Evolutionary conservation across 2,797 vertebrate species (phyloP).

Genomic region (Hippocampus kuda): DNA sequence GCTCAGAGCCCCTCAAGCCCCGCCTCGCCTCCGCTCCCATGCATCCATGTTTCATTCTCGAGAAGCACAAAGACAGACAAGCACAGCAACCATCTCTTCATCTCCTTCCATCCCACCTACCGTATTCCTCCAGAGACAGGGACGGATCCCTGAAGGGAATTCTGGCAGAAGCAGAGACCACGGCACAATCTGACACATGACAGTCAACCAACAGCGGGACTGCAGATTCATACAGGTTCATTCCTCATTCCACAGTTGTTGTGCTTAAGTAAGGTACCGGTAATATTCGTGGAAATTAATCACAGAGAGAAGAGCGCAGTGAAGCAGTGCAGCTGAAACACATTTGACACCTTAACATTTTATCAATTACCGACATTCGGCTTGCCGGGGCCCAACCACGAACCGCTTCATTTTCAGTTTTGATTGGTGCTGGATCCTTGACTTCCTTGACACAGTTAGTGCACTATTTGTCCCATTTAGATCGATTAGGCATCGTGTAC

Average conservation of each 20-base stretch:
- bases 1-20: slow-evolving; percentile 33
- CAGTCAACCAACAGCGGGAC: background rate
- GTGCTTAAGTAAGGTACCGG: slow-evolving; percentile 10
- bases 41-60: slow-evolving; percentile 46
- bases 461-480: no score
- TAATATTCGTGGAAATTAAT: slow-evolving; percentile 20
- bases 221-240: background rate
- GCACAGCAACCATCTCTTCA: slow-evolving; percentile 34
- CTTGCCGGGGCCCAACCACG: background rate
- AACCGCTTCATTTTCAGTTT: background rate
- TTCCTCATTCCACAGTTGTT: background rate
- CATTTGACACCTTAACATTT: slow-evolving; percentile 3
- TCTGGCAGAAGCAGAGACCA: background rate
- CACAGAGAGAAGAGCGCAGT: slow-evolving; percentile 9
- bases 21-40: slow-evolving; percentile 32
- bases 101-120: slow-evolving; percentile 29
- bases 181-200: background rate
- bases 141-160: slow-evolving; percentile 2
- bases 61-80: slow-evolving; percentile 41
- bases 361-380: slow-evolving; percentile 7
- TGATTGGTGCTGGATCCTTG: background rate
- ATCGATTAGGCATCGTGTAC: background rate
- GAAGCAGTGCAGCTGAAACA: background rate
- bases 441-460: no score
- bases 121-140: slow-evolving; percentile 29